A percentile compares a stretch with the other conserved stretches of the same genome.
Conservation (phyloP, 2,797 vertebrate genomes). For the Staurois parvus region DNA sequence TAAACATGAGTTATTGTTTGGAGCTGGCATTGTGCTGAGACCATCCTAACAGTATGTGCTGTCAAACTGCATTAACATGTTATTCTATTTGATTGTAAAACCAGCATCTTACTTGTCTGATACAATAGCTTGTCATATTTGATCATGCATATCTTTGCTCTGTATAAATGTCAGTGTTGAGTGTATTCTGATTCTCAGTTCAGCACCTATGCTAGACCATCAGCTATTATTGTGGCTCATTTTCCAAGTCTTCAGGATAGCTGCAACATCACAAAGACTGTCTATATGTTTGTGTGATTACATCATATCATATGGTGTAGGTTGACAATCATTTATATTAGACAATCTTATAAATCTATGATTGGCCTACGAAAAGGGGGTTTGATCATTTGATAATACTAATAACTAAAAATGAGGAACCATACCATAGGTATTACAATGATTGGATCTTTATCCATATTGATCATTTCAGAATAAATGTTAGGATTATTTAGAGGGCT, state of each 20-base stretch:
- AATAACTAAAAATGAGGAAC: not conserved
- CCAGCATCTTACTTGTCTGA: constrained; percentile 15
- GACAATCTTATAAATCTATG: not conserved
- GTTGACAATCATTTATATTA: not conserved
- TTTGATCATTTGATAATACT: too few relatives aligned
- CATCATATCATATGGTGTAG: not conserved
- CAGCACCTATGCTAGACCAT: constrained; percentile 16
- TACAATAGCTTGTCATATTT: constrained; percentile 27
- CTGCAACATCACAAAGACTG: not conserved
- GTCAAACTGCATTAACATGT: constrained; percentile 36
- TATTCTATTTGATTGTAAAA: constrained; percentile 33
- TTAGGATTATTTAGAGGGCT: not conserved
- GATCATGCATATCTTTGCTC: constrained; percentile 36
- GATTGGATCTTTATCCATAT: not conserved
- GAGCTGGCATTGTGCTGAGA: constrained; percentile 30
- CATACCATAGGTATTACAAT: not conserved
- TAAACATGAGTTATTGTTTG: constrained; percentile 15
- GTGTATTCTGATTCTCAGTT: constrained; percentile 13
- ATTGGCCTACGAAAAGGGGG: not conserved
- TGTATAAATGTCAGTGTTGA: constrained; percentile 9
- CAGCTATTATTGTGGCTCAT: not conserved
- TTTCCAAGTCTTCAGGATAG: too few relatives aligned
- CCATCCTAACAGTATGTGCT: constrained; percentile 6
- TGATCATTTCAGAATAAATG: not conserved
- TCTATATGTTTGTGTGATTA: not conserved